These are phyloP conservation scores for Clarias platycephalus DNA, from an alignment of 2,797 vertebrate genomes.

Conservation along the genomic window DNA sequence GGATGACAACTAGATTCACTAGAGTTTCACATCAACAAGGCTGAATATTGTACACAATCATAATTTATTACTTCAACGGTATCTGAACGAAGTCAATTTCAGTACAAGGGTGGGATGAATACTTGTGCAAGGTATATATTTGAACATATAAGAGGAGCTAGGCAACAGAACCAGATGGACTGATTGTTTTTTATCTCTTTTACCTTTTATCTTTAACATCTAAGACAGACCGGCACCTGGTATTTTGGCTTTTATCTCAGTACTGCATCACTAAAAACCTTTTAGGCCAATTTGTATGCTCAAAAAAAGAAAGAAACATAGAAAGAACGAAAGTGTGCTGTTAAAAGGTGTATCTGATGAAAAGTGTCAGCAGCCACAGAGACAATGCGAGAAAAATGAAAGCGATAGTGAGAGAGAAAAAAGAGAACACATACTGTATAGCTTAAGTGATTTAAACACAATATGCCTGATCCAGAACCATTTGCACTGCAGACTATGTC, in stretches of 20 bases:
- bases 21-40: background rate
- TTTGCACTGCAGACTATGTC: conserved; percentile 47
- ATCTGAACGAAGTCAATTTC: background rate
- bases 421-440: conserved; percentile 3
- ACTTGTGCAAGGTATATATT: background rate
- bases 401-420: conserved; percentile 10
- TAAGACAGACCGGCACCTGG: conserved; percentile 35
- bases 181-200: conserved; percentile 1
- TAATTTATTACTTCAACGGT: background rate
- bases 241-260: conserved; percentile 41
- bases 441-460: conserved; percentile 44
- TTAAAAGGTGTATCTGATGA: conserved; percentile 54
- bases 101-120: background rate
- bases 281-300: conserved; percentile 54
- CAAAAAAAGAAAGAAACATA: background rate
- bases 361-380: conserved; percentile 39
- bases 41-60: background rate
- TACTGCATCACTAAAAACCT: conserved; percentile 44
- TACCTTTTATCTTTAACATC: conserved; percentile 46
- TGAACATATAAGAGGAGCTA: background rate
- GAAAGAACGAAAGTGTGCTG: conserved; percentile 30
- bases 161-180: background rate
- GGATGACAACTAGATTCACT: background rate
- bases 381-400: conserved; percentile 14
- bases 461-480: conserved; percentile 40